Percentiles rank a stretch among this genome's conserved stretches.
Conservation (phyloP, 2,797 vertebrate species). For the Diceros bicornis region DNA sequence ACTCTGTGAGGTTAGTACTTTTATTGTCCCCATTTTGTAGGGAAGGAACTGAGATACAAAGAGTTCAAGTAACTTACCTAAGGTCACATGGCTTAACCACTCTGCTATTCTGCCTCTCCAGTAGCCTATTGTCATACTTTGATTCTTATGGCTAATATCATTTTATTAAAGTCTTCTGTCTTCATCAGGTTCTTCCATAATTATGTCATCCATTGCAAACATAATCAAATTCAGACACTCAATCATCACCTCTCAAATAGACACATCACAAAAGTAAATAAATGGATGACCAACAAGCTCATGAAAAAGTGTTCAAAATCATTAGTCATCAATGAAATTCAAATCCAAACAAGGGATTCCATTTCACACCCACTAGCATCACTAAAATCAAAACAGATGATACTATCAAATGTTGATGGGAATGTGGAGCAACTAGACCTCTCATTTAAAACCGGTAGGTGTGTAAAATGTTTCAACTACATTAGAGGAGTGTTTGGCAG, state of each 20-base stretch:
- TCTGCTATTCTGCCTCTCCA: not conserved
- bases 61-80: not conserved
- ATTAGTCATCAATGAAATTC: not conserved
- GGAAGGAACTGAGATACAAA: not conserved
- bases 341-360: not conserved
- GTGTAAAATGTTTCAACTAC: not conserved
- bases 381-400: not conserved
- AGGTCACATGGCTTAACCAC: not conserved
- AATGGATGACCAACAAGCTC: not conserved
- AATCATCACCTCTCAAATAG: not conserved
- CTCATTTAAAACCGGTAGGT: not conserved
- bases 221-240: not conserved
- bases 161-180: not conserved
- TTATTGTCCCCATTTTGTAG: not conserved
- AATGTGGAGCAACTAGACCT: not conserved
- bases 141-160: not conserved
- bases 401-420: not conserved
- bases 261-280: not conserved
- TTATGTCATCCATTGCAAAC: not conserved
- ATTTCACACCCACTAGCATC: not conserved
- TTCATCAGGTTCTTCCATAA: not conserved
- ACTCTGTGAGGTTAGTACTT: not conserved
- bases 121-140: not conserved
- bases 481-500: not conserved
- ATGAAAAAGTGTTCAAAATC: not conserved